Base-by-base conservation (phyloP, 2,797 vertebrate species). In the Triplophysa yarkandensis region DNA sequence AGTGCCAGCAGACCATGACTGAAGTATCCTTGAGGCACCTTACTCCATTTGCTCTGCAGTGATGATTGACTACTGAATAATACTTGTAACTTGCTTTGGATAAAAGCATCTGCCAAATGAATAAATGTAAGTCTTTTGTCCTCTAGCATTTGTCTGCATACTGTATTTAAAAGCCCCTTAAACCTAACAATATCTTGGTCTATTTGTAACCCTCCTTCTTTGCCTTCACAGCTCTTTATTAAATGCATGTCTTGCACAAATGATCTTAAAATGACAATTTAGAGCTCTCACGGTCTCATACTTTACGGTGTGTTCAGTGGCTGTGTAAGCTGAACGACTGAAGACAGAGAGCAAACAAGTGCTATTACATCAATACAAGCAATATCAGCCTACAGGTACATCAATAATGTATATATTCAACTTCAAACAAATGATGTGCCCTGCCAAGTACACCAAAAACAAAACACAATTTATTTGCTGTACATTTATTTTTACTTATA, bases 161-260 rank as follows among this genome's bases (percentile, higher is more conserved):
- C 74, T 69, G 85, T 83, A 88, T 87, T 87, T 85, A 80, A 85
- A 88, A 86, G 86, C 80, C 87, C 88, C 88, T 72, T 80, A 80
- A 89, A 85, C 79, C 2, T 87, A 89, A 89, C 85, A 85, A 86
- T 82, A 88, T 85, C 81, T 73, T 74, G 87, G 81, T 77, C 81
- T n/a, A 87, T 60, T 83, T 78, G 84, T 77, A 54, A 72, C 74
- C 77, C 80, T 80, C 81, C 82, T 85, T 89, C 79, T 78, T 77
- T 70, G 82, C 85, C 79, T 82, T 83, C 71, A 50, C 78, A 69
- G 77, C 77, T 81, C 83, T 77, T 77, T 85, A 82, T 36, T 11
- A 36, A 36, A 36, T 36, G 34, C 30, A 30, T 68, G 81, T 74
- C 82, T 85, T 81, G 86, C 83, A 88, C 7, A n/a, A 7, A 14